Evolutionary conservation across 2,797 vertebrate genomes (phyloP).

Genomic region (Protonibea diacanthus): DNA sequence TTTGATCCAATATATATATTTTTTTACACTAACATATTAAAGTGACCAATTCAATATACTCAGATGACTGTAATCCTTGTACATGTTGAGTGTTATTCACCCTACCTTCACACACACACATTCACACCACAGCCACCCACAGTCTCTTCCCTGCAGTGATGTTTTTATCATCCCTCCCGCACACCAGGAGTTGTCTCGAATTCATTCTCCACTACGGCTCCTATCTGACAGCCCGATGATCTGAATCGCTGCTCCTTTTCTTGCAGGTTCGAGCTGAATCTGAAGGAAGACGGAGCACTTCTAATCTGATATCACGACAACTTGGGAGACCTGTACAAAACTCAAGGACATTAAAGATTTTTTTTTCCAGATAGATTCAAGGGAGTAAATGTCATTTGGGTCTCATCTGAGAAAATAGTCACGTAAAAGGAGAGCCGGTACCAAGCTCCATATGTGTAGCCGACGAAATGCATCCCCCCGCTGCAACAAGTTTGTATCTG

Average conservation of each 20-base stretch:
- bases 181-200: constrained; percentile 67
- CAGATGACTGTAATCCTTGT: constrained; percentile 58
- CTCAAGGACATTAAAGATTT: constrained; percentile 53
- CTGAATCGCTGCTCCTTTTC: constrained; percentile 70
- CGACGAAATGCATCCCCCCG: constrained; percentile 6
- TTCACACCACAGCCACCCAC: constrained; percentile 50
- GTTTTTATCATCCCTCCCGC: constrained; percentile 73
- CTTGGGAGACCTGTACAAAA: constrained; percentile 39
- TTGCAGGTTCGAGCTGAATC: constrained; percentile 56
- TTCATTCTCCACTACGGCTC: constrained; percentile 53
- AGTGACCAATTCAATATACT: constrained; percentile 60
- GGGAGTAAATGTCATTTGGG: constrained; percentile 31
- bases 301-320: constrained; percentile 58
- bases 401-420: constrained; percentile 26
- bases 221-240: constrained; percentile 68
- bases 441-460: not conserved
- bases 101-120: constrained; percentile 20
- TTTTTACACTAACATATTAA: constrained; percentile 49
- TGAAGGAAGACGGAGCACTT: constrained; percentile 44
- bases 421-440: not conserved
- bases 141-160: constrained; percentile 64
- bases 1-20: constrained; percentile 48
- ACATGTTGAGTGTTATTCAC: constrained; percentile 50
- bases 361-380: constrained; percentile 23
- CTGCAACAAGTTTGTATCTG: constrained; percentile 39